Conservation (phyloP, 2,797 vertebrate genomes). For the Sciurus carolinensis region DNA sequence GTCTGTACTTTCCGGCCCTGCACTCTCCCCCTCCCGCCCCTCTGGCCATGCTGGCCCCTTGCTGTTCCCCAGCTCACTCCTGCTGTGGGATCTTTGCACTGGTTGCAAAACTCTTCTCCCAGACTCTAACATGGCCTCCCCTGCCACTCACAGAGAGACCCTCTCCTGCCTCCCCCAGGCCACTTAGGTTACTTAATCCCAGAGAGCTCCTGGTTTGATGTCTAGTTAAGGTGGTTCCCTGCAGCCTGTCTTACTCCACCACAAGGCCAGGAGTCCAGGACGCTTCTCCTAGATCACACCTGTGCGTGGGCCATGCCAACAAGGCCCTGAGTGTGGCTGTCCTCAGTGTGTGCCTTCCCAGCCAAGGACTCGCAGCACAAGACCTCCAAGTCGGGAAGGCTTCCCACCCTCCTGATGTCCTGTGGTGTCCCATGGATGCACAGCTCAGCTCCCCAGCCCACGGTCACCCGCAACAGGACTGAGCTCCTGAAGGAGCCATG, state of each 20-base stretch:
- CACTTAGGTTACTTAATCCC: no score
- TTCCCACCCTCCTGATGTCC: no score
- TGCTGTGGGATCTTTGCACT: background rate
- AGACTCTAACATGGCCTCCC: fast-evolving
- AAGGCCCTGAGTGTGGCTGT: fast-evolving
- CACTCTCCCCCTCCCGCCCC: background rate
- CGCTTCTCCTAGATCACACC: no score
- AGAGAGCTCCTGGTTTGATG: background rate
- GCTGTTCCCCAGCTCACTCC: background rate
- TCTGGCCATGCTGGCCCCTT: fast-evolving
- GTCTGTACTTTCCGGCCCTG: no score
- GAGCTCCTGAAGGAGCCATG: no score
- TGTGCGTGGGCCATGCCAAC: no score
- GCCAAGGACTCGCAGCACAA: no score
- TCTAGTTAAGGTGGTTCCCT: background rate
- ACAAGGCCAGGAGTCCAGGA: background rate
- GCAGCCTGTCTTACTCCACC: background rate
- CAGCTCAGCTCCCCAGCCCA: background rate
- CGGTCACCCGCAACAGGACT: background rate
- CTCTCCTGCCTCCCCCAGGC: no score
- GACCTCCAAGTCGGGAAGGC: no score
- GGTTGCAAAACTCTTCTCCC: background rate
- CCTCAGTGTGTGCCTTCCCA: fast-evolving
- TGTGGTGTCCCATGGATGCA: no score
- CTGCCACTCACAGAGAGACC: background rate